Evolutionary conservation across 1,140 invertebrate species (phyloP), one percentile per base, ranked within the genome.

Genomic region (Euwallacea similis): DNA sequence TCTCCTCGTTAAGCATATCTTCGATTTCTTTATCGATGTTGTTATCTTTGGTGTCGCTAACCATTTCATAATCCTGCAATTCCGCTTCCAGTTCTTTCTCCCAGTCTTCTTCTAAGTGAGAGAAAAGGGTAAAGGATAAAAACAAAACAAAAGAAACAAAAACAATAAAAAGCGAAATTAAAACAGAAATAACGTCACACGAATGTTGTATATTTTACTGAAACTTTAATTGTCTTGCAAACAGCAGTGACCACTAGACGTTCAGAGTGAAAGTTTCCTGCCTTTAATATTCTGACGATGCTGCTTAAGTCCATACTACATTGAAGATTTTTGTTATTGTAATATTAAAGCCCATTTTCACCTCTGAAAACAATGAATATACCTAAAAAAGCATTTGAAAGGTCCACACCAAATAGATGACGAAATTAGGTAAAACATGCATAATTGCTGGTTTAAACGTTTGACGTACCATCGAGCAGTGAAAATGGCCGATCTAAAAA

Each of bases 51-150:
- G 73, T 66, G 67, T 73, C 75, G 42, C 83, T 84, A 7, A 96
- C 91, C 66, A 96, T 90, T 82, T 97, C 94, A 82, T 93, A 96
- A 80, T 96, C 94, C 83, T 95, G 93, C 73, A 96, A 86, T 85
- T 96, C 94, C 59, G 92, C 92, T 82, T 95, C 93, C 79, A 96
- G 85, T 83, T 96, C 94, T 78, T 92, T 91, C 85, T 96, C 94
- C 93, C 94, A 95, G 85, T 95, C 92, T 84, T 95, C 92, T 87
- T 94, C 91, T 89, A 76, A 65, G 54, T 59, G 72, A 74, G 46
- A 67, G 61, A 75, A 73, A 77, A 71, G 70, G 76, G 8, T 66
- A 62, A 75, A 74, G 77, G 74, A 74, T 74, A 69, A 77, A 76
- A 74, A 75, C 62, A 75, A 77, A 73, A 66, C 74, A 75, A 74